Base-by-base conservation (phyloP, 2,888 invertebrate genomes). In the Cheilosia vernalis region DNA sequence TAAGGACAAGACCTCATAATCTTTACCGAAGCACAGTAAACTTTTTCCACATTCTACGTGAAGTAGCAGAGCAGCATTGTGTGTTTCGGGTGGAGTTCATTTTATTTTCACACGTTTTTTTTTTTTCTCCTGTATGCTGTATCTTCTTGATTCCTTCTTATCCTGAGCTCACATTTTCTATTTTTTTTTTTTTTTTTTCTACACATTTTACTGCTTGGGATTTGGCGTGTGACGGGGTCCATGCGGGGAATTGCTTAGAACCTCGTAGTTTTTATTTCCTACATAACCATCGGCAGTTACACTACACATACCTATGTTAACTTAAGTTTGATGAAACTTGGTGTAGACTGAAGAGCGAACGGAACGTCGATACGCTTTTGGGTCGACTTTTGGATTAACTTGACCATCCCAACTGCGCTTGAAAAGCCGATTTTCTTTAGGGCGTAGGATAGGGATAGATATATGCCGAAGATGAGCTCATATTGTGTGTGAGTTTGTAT, bases 1-100 rank as follows among this genome's bases (percentile, higher is more conserved):
- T 67, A 67, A 77, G 67, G 67, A 67, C 69, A 69, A 69, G 69
- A 77, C 67, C 77, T 77, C 77, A 77, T 77, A 77, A 77, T 77
- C 77, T 69, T 67, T 70, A 58, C 61, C 37, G 60, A 69, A 77
- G 61, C 61, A 66, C 61, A 67, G 44, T 61, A 37, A 78, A 70
- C 47, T 70, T 78, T 55, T 40, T 56, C 17, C 15, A 60, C 44
- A 78, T 56, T 13, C 61, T 69, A 77, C 77, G 77, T 69, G 77
- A 19, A 58, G 66, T 15, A 56, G 37, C 49, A 64, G 15, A 42
- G 21, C 30, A 33, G 19, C 24, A 17, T n/a, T 47, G 55, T 44
- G 19, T 64, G 53, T 33, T 53, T 53, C 33, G 33, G 24, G 33
- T 56, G 63, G 64, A 76, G 69, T 67, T 77, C 42, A 77, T 69